These are phyloP conservation scores for Propithecus perrieri DNA, from an alignment of 2,797 vertebrate species.

Conservation along the genomic window DNA sequence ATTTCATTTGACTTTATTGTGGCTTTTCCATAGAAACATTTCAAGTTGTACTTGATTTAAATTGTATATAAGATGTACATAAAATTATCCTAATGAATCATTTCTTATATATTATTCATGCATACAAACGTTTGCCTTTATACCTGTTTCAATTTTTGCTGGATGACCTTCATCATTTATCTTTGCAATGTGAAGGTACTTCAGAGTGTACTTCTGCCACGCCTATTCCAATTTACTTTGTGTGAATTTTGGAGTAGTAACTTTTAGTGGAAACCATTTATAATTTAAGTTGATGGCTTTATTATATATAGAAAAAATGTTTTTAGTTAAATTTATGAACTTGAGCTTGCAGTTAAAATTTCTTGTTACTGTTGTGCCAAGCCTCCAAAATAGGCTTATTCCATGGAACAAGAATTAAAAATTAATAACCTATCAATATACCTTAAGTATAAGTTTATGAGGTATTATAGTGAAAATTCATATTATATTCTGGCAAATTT, in stretches of 20 bases:
- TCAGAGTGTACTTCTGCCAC: constrained; percentile 14
- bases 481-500: constrained; percentile 35
- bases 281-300: constrained; percentile 53
- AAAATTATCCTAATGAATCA: constrained; percentile 6
- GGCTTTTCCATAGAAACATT: constrained; percentile 73
- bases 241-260: constrained; percentile 38
- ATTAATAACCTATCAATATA: background rate
- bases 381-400: constrained; percentile 32
- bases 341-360: constrained; percentile 34
- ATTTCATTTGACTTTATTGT: constrained; percentile 64
- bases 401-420: constrained; percentile 22
- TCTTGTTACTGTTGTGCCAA: background rate
- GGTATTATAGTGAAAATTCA: constrained; percentile 20
- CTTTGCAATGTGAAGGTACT: constrained; percentile 13
- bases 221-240: background rate
- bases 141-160: background rate
- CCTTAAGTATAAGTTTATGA: constrained; percentile 39
- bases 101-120: constrained; percentile 37
- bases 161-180: background rate
- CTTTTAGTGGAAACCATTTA: constrained; percentile 49
- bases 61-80: constrained; percentile 61
- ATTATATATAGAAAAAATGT: background rate
- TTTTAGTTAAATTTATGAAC: constrained; percentile 2
- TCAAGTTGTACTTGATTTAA: constrained; percentile 75
- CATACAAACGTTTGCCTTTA: constrained; percentile 20